Evolutionary conservation across 2,113 vertebrate genomes (phyloP).

Genomic region (Halcyon senegalensis): DNA sequence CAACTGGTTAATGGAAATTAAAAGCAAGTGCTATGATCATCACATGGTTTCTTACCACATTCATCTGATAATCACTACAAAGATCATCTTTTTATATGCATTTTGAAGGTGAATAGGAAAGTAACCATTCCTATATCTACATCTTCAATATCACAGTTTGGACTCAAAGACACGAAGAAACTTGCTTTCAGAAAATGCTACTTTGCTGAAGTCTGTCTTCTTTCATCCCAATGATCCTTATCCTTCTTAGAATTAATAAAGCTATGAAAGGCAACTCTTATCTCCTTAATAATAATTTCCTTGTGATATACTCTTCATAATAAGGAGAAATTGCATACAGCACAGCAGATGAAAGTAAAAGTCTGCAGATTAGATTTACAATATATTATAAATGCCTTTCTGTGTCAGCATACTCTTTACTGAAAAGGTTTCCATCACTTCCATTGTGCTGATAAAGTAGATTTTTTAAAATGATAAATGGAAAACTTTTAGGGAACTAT

Average conservation of each 20-base stretch:
- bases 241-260: slow-evolving; percentile 20
- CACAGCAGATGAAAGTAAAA: not conserved
- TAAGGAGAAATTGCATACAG: not conserved
- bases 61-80: not conserved
- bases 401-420: not conserved
- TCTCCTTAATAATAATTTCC: slow-evolving; percentile 32
- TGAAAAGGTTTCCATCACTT: slow-evolving; percentile 1
- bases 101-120: not conserved
- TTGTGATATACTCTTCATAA: not conserved
- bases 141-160: not conserved
- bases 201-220: not conserved
- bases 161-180: not conserved
- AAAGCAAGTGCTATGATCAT: not conserved
- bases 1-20: not conserved
- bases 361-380: not conserved
- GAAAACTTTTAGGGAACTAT: not conserved
- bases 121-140: not conserved
- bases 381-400: not conserved
- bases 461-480: not conserved
- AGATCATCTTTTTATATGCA: not conserved
- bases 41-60: not conserved
- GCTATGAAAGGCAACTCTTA: slow-evolving; percentile 21
- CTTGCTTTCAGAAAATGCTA: not conserved
- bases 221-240: slow-evolving; percentile 25
- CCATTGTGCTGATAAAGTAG: not conserved